phyloP scores from a whole-genome alignment of 2,888 invertebrate genomes.

The Uropetala carovei region DNA sequence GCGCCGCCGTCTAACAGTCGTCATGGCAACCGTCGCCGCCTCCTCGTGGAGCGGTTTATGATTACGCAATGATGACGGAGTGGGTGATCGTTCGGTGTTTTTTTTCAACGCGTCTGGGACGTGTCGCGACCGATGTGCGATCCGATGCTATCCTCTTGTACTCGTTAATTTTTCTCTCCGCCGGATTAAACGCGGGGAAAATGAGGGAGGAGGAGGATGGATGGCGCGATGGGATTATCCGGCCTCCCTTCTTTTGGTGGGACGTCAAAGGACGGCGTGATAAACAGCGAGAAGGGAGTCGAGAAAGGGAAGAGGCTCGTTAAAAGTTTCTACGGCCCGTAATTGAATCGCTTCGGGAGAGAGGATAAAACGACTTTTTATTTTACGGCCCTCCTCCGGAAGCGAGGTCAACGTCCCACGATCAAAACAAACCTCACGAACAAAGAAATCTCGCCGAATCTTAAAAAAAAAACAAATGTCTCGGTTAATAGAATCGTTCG shows the following conservation, averaged over 20 bases:
- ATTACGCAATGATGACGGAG: slow-evolving; percentile 9
- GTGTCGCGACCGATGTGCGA: not conserved
- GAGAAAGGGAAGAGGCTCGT: not conserved
- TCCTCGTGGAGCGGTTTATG: not conserved
- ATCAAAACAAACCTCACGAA: slow-evolving; percentile 44
- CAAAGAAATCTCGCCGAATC: not conserved
- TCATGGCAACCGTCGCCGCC: slow-evolving; percentile 40
- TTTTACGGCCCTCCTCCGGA: not conserved
- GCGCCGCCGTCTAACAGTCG: slow-evolving; percentile 16
- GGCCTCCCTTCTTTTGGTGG: not conserved
- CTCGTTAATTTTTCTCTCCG: not conserved
- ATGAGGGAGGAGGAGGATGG: not conserved
- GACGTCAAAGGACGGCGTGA: not conserved
- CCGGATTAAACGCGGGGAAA: not conserved
- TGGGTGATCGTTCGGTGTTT: not conserved
- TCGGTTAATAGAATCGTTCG: not conserved
- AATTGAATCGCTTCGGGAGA: not conserved
- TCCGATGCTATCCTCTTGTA: not conserved
- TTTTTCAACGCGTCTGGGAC: not conserved
- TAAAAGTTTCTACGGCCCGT: not conserved
- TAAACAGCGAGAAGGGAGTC: not conserved
- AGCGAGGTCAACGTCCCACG: slow-evolving; percentile 3
- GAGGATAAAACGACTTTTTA: not conserved
- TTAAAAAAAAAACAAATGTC: not conserved
- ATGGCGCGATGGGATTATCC: not conserved